A percentile compares a stretch with the other conserved stretches of the same genome.
phyloP scores from a whole-genome alignment of 2,888 invertebrate species.

The Danaus chrysippus region DNA sequence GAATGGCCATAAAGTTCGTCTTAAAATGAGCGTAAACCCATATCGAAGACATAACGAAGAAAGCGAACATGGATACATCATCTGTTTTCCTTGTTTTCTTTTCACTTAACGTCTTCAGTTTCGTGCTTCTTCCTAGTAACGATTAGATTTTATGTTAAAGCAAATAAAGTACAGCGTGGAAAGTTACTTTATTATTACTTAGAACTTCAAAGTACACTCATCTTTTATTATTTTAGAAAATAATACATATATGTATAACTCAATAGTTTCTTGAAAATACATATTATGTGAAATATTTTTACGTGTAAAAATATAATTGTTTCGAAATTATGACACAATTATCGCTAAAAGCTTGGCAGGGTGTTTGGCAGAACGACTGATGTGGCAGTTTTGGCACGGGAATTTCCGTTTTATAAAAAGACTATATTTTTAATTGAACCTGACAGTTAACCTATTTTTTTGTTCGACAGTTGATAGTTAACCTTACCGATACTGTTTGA shows the following conservation, averaged over 20 bases:
- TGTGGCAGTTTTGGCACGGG: slow-evolving; percentile 2
- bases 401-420: slow-evolving; percentile 3
- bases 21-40: slow-evolving; percentile 18
- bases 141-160: background rate
- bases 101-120: slow-evolving; percentile 5
- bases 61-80: slow-evolving; percentile 5
- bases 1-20: slow-evolving; percentile 20
- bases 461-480: too few relatives aligned
- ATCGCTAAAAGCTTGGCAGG: slow-evolving; percentile 8
- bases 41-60: slow-evolving; percentile 16
- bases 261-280: too few relatives aligned
- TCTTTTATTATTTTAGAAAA: background rate
- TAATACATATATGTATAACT: background rate
- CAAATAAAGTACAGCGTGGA: background rate
- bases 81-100: slow-evolving; percentile 7
- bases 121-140: background rate
- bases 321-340: slow-evolving; percentile 3
- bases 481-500: too few relatives aligned
- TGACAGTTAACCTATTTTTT: slow-evolving; percentile 1
- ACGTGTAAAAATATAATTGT: slow-evolving; percentile 2
- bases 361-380: slow-evolving; percentile 4
- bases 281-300: background rate
- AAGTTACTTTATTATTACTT: background rate
- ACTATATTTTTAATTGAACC: slow-evolving; percentile 3
- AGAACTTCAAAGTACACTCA: background rate